Conservation (phyloP, 2,888 invertebrate genomes). For the Parnassius orleans region DNA sequence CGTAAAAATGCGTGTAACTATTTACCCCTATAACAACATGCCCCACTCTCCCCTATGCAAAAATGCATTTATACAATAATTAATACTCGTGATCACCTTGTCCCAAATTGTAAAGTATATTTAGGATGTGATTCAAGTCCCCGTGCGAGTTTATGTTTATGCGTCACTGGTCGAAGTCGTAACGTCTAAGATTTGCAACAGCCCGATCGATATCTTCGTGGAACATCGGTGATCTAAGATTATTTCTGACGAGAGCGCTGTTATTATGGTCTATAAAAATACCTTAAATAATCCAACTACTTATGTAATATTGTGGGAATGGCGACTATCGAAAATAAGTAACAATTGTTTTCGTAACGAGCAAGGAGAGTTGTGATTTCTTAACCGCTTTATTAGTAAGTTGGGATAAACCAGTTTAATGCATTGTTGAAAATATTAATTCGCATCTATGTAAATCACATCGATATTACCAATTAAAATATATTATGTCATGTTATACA, state of each 20-base stretch:
- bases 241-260: slow-evolving; percentile 16
- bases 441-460: too few species aligned
- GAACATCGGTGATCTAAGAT: slow-evolving; percentile 26
- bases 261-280: slow-evolving; percentile 20
- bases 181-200: slow-evolving; percentile 25
- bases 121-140: slow-evolving; percentile 40
- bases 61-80: slow-evolving; percentile 28
- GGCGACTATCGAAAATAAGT: slow-evolving; percentile 11
- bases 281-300: neutral
- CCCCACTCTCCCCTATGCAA: too few species aligned
- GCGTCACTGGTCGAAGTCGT: slow-evolving; percentile 27
- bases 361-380: slow-evolving; percentile 9
- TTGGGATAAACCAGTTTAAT: slow-evolving; percentile 10
- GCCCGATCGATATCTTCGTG: slow-evolving; percentile 24
- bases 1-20: too few species aligned
- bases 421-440: slow-evolving; percentile 8
- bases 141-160: slow-evolving; percentile 25
- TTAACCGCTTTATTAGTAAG: slow-evolving; percentile 16
- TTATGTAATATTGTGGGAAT: slow-evolving; percentile 6
- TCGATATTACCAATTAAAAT: too few species aligned
- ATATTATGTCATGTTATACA: too few species aligned
- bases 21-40: too few species aligned
- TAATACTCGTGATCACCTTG: slow-evolving; percentile 33
- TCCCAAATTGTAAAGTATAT: slow-evolving; percentile 40
- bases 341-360: slow-evolving; percentile 6